Percentiles rank a stretch among this genome's conserved stretches.
These are phyloP conservation scores for Diplazon laetatorius DNA, from an alignment of 2,888 invertebrate genomes.

Conservation along the genomic window DNA sequence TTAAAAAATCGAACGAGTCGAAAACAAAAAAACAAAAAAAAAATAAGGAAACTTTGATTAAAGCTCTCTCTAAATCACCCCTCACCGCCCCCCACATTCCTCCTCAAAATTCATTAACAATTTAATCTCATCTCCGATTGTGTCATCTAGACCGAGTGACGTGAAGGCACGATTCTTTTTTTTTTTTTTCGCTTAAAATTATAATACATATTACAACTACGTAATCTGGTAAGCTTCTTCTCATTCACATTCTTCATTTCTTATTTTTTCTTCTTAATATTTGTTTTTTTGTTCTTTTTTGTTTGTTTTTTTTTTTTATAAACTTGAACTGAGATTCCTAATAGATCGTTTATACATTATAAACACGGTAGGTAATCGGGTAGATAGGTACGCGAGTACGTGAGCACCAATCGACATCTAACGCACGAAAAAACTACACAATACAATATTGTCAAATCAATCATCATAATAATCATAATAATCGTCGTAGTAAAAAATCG, in stretches of 20 bases:
- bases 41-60: constrained; percentile 62
- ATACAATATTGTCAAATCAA: constrained; percentile 11
- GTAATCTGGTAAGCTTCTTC: constrained; percentile 2
- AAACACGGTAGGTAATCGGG: constrained; percentile 36
- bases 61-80: constrained; percentile 46
- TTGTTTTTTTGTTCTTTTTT: too few species aligned
- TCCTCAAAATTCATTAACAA: too few species aligned
- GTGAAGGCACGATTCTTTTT: constrained; percentile 55
- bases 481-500: neutral
- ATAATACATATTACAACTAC: constrained; percentile 51
- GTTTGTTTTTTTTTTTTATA: too few species aligned
- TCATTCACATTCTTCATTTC: too few species aligned
- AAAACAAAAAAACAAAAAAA: constrained; percentile 34
- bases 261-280: too few species aligned
- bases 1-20: constrained; percentile 8
- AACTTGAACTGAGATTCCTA: constrained; percentile 60
- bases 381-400: constrained; percentile 36
- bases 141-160: constrained; percentile 38
- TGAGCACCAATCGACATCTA: constrained; percentile 57
- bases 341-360: constrained; percentile 59
- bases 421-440: neutral
- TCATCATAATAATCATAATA: too few species aligned
- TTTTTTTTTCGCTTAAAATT: too few species aligned
- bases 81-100: neutral
- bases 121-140: constrained; percentile 22